phyloP scores from a whole-genome alignment of 1,140 invertebrate genomes.

The Lineus longissimus region DNA sequence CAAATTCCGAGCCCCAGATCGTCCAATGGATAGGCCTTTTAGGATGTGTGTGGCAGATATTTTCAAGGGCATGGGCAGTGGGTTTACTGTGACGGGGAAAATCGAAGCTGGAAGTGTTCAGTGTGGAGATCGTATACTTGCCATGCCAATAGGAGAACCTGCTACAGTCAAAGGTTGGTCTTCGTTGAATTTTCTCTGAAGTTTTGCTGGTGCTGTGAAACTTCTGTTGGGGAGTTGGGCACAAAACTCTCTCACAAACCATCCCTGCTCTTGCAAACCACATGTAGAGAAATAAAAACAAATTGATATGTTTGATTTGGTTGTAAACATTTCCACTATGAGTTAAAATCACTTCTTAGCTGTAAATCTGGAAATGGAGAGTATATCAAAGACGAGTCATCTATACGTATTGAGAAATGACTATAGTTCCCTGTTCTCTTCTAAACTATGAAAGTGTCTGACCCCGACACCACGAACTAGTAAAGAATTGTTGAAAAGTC shows the following conservation, averaged over 20 bases:
- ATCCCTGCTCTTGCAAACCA: too few relatives aligned
- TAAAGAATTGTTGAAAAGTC: too few relatives aligned
- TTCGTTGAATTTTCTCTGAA: not conserved
- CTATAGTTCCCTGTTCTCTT: too few relatives aligned
- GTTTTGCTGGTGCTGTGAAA: not conserved
- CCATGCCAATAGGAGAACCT: constrained; percentile 69
- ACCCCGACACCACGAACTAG: too few relatives aligned
- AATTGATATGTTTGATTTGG: not conserved
- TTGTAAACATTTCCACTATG: too few relatives aligned
- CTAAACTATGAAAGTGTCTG: too few relatives aligned
- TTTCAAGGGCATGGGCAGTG: constrained; percentile 79
- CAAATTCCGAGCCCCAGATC: constrained; percentile 56
- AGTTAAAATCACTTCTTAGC: too few relatives aligned
- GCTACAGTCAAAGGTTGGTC: constrained; percentile 48
- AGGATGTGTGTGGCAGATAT: constrained; percentile 87
- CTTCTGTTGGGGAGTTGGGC: too few relatives aligned
- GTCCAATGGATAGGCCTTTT: constrained; percentile 83
- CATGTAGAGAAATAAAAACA: not conserved
- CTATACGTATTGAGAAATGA: too few relatives aligned
- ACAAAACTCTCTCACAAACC: too few relatives aligned
- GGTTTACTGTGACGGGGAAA: constrained; percentile 80
- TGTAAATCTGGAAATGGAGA: too few relatives aligned
- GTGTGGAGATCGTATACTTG: constrained; percentile 78
- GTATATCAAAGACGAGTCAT: too few relatives aligned
- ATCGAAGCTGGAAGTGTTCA: constrained; percentile 87